These are phyloP conservation scores for Grallaria varia DNA, from an alignment of 2,113 vertebrate genomes.

Conservation along the genomic window DNA sequence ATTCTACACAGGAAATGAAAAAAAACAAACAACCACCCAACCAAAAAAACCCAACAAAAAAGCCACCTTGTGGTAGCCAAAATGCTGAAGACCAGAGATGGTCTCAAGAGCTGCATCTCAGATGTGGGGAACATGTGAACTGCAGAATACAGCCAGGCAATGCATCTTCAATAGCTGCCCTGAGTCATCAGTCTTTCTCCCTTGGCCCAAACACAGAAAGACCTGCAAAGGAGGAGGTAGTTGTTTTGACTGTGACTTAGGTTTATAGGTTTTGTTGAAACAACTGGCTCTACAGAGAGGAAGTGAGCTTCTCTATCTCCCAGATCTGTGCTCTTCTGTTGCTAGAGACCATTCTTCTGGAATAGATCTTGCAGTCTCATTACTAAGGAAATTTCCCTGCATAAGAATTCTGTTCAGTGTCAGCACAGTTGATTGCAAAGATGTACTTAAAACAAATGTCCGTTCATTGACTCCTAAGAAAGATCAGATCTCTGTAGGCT, in stretches of 20 bases:
- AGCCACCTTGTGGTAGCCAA: not conserved
- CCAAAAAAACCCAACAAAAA: too few relatives aligned
- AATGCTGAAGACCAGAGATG: not conserved
- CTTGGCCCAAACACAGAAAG: not conserved
- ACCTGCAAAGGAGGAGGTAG: not conserved
- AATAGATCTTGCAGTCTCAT: not conserved
- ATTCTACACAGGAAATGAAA: not conserved
- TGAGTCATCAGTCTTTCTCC: not conserved
- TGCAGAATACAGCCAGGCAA: not conserved
- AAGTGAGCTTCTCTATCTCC: not conserved
- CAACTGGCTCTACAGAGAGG: not conserved
- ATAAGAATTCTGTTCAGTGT: not conserved
- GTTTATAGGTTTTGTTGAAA: not conserved
- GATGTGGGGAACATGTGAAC: not conserved
- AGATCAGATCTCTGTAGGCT: not conserved
- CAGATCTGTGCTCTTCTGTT: not conserved
- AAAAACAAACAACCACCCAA: not conserved
- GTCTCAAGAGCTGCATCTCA: not conserved
- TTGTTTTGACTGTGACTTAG: not conserved
- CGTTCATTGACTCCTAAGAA: not conserved
- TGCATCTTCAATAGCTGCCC: fast-evolving
- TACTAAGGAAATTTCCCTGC: conserved; percentile 6
- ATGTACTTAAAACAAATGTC: not conserved
- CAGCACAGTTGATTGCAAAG: not conserved
- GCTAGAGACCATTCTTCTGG: not conserved